Evolutionary conservation across 1,140 invertebrate species (phyloP).

Genomic region (Bombus waltoni): DNA sequence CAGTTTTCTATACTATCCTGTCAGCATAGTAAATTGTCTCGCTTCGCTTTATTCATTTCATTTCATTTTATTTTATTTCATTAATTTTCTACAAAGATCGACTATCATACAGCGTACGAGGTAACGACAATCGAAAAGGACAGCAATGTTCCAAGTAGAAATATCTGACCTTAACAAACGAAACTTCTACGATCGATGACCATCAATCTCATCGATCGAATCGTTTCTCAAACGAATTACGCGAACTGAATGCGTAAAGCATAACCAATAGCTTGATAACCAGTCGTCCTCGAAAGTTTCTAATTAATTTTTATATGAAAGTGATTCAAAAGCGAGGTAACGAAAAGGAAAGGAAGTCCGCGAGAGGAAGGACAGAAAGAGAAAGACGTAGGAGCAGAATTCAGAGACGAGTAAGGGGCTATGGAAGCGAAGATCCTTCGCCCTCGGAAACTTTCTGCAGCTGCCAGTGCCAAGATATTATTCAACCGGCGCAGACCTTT

Average conservation of each 20-base stretch:
- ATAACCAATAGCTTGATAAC: constrained; percentile 26
- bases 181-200: neutral
- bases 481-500: constrained; percentile 31
- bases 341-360: neutral
- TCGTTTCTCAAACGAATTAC: constrained; percentile 7
- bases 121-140: too few species aligned
- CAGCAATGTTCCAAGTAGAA: neutral
- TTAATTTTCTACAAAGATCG: too few species aligned
- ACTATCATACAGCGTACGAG: too few species aligned
- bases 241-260: neutral
- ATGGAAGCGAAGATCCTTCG: constrained; percentile 1
- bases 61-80: too few species aligned
- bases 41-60: too few species aligned
- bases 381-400: neutral
- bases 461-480: constrained; percentile 45
- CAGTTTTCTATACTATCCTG: too few species aligned
- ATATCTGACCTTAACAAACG: neutral
- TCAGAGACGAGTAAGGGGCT: constrained; percentile 2
- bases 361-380: neutral
- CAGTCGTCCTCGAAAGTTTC: constrained; percentile 29
- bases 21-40: too few species aligned
- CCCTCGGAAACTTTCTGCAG: constrained; percentile 40
- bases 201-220: neutral
- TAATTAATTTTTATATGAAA: constrained; percentile 65
- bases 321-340: constrained; percentile 1